phyloP scores from a whole-genome alignment of 2,888 invertebrate genomes.

The Aphodius sticticus region DNA sequence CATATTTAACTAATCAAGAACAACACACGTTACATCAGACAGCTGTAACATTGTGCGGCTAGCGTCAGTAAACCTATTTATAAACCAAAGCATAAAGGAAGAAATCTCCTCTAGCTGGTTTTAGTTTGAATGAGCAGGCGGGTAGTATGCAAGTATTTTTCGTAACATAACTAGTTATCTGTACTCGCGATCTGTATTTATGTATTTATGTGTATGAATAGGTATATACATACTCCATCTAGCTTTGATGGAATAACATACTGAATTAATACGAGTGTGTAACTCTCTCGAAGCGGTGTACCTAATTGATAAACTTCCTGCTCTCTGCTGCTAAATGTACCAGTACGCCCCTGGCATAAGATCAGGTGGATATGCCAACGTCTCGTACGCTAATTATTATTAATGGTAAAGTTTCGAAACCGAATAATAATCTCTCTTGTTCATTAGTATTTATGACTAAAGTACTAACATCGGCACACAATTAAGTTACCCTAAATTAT shows the following conservation, averaged over 20 bases:
- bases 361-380: not conserved
- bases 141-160: no score
- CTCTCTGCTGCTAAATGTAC: not conserved
- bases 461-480: not conserved
- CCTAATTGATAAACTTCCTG: slow-evolving; percentile 4
- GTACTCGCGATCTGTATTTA: no score
- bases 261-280: not conserved
- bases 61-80: no score
- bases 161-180: no score
- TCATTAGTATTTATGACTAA: not conserved
- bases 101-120: no score
- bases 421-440: slow-evolving; percentile 4
- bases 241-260: not conserved
- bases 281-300: not conserved
- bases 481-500: not conserved
- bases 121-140: no score
- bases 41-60: no score
- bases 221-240: not conserved
- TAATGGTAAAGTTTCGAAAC: not conserved
- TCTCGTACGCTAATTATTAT: not conserved
- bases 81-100: no score
- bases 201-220: not conserved
- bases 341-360: not conserved
- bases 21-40: no score
- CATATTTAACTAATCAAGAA: no score